phyloP scores from a whole-genome alignment of 2,113 vertebrate genomes.

The rabbit (Oryctolagus cuniculus) region DNA sequence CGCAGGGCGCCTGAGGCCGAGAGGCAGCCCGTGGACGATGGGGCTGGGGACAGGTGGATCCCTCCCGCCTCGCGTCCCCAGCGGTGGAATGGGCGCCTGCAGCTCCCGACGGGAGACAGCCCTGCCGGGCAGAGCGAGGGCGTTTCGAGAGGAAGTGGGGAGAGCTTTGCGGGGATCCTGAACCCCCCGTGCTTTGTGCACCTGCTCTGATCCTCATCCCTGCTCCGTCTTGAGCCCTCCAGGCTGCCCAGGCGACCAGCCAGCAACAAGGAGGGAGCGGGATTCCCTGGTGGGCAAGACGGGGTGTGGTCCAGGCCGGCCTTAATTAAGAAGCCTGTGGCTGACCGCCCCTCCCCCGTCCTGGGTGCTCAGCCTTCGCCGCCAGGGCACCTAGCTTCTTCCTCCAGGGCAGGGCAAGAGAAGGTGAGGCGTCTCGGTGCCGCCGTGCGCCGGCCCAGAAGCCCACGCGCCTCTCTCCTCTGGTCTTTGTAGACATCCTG shows the following conservation, averaged over 20 bases:
- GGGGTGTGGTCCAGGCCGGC: neutral
- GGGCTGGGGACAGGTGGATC: too few species aligned
- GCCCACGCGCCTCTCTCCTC: neutral
- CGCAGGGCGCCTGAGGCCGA: too few species aligned
- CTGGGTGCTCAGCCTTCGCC: neutral
- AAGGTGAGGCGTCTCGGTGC: neutral
- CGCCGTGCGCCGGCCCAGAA: fast-evolving
- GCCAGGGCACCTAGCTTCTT: neutral
- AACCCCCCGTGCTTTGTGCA: neutral
- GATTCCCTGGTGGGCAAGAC: neutral
- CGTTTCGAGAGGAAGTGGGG: fast-evolving
- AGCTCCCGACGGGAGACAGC: neutral
- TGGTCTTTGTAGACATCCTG: constrained; percentile 89
- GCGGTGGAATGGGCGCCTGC: neutral
- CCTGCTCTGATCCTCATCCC: neutral
- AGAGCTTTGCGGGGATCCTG: neutral
- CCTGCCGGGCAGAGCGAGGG: neutral
- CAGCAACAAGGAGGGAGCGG: too few species aligned
- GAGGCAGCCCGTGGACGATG: neutral
- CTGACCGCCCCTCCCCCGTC: too few species aligned
- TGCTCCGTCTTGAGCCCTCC: neutral
- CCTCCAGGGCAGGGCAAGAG: neutral
- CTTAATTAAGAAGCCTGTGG: too few species aligned
- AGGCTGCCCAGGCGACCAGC: too few species aligned
- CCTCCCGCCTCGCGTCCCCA: neutral